Percentiles rank a stretch among this genome's conserved stretches.
Conservation (phyloP, 2,888 invertebrate genomes). For the Tenthredo livida region DNA sequence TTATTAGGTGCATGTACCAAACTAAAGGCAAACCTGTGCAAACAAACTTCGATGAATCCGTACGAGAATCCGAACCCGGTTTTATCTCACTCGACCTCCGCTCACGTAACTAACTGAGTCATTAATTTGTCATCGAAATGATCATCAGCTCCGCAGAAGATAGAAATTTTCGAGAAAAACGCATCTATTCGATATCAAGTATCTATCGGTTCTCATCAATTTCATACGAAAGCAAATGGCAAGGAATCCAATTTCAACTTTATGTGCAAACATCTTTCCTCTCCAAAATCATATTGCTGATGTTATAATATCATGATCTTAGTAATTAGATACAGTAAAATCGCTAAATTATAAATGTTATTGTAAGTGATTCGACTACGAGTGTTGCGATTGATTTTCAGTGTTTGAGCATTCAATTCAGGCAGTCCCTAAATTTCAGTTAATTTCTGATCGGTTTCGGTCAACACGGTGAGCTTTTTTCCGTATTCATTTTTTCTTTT, state of each 20-base stretch:
- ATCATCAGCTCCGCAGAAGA: neutral
- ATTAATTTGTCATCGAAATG: conserved; percentile 33
- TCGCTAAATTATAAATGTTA: neutral
- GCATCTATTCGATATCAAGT: neutral
- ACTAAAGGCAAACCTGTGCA: conserved; percentile 51
- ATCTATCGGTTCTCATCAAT: neutral
- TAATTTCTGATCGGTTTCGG: conserved; percentile 41
- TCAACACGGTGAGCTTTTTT: conserved; percentile 23
- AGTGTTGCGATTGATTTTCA: neutral
- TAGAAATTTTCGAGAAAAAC: neutral
- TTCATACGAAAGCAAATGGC: neutral
- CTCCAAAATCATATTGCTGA: neutral
- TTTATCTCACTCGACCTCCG: conserved; percentile 18
- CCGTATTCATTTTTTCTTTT: neutral
- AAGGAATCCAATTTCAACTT: neutral
- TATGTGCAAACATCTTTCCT: neutral
- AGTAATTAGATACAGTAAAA: neutral
- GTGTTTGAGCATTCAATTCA: neutral
- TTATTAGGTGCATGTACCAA: conserved; percentile 73
- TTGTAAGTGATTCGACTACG: neutral
- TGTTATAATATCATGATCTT: neutral
- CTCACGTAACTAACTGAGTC: conserved; percentile 4
- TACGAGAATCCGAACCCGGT: conserved; percentile 47
- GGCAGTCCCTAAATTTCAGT: neutral
- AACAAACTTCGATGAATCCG: conserved; percentile 51